Base-by-base conservation (phyloP, 1,140 invertebrate genomes). In the Diuraphis noxia region DNA sequence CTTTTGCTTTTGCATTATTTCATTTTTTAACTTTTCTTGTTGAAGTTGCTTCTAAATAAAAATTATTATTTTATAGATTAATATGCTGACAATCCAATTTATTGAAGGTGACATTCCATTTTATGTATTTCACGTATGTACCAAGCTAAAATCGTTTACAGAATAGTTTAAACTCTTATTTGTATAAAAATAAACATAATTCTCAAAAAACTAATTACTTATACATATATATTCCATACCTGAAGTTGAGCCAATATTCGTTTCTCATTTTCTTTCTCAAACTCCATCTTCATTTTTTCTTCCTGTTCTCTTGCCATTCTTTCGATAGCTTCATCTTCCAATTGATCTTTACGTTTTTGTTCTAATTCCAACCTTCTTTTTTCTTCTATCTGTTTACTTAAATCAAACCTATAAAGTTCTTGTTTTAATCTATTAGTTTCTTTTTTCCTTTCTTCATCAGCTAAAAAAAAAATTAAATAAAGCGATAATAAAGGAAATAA, bases 11-110 rank as follows among this genome's bases (percentile, higher is more conserved):
- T 52, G 19, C 23, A 82, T 49, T 40, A 91, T 40, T 81, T 91
- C 89, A 91, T 91, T 79, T 91, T 82, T 81, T 52, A 91, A 81
- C 25, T 91, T 91, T 52, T 91, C 89, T 91, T 91, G 89, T 40
- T 46, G 38, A 30, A 90, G 34, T 49, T 77, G 38, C 81, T 90
- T 90, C 88, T 90, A n/a, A 8, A 72, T 7, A n/a, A 72, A n/a
- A 0, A 81, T 23, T 25, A 81, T 63, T 63, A 63, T 34, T 63
- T 72, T 72, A 72, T 17, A 72, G 34, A n/a, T 34, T 6, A 72
- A 72, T 25, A 38, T 23, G 23, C 6, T 79, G 36, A 82, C n/a
- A 82, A 41, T 8, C 1, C 19, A 40, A 9, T 63, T 30, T 56
- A 56, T 2, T 56, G 25, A 49, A n/a, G n/a, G n/a, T n/a, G n/a